Evolutionary conservation across 2,113 vertebrate genomes (phyloP).

Genomic region (Rallus limicola): DNA sequence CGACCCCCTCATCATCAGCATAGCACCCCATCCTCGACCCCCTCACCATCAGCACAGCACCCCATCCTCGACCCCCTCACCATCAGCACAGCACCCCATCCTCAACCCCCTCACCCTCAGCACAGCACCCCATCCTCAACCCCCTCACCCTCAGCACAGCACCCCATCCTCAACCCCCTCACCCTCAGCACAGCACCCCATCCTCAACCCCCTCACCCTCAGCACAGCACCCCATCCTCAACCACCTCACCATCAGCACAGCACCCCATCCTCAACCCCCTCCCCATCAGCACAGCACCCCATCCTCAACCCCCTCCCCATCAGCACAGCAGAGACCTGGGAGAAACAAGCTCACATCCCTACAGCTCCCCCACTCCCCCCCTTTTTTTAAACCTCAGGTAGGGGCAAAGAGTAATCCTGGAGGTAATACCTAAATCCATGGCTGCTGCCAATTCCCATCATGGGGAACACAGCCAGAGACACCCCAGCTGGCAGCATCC

Average conservation of each 20-base stretch:
- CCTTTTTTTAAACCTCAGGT: background rate
- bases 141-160: background rate
- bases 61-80: no score
- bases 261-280: no score
- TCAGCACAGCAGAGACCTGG: background rate
- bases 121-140: no score
- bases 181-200: no score
- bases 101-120: no score
- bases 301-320: background rate
- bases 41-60: background rate
- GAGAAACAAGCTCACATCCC: fast-evolving
- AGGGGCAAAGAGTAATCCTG: background rate
- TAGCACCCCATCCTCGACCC: no score
- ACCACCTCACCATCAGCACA: no score
- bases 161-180: no score
- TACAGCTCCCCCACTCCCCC: fast-evolving
- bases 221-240: no score
- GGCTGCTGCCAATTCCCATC: background rate
- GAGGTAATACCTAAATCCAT: background rate
- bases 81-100: no score
- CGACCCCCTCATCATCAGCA: no score
- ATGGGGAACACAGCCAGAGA: fast-evolving
- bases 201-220: no score
- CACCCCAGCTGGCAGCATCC: background rate
- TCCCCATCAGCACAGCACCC: background rate